Conservation (phyloP, 2,888 invertebrate species). For the Cephus pygmeus region DNA sequence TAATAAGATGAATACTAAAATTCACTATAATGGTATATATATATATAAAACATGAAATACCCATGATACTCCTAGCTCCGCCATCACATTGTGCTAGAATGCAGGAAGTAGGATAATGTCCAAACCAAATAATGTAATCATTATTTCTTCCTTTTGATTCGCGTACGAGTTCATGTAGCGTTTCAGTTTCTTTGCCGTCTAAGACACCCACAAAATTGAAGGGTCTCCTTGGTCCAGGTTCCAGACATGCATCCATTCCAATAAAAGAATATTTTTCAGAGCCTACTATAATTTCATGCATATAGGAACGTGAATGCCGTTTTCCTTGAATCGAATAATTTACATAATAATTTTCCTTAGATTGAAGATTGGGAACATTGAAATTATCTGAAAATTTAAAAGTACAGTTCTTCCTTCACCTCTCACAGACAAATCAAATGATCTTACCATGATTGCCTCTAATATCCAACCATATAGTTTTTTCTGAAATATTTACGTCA, state of each 20-base stretch:
- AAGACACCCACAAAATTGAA: constrained; percentile 90
- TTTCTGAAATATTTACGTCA: constrained; percentile 74
- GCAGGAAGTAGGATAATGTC: constrained; percentile 92
- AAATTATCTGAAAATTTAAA: constrained; percentile 78
- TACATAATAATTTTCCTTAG: constrained; percentile 80
- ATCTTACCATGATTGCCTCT: constrained; percentile 89
- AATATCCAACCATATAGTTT: constrained; percentile 87
- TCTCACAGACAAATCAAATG: background rate
- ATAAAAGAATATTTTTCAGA: constrained; percentile 81
- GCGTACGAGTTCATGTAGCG: constrained; percentile 70
- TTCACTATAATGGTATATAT: background rate
- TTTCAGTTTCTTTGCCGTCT: constrained; percentile 70
- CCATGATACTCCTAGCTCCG: constrained; percentile 65
- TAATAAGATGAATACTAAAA: background rate
- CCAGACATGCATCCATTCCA: constrained; percentile 87
- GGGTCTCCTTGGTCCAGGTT: constrained; percentile 87
- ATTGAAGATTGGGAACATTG: constrained; percentile 78
- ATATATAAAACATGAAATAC: constrained; percentile 33
- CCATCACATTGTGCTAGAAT: constrained; percentile 74
- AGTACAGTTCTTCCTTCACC: background rate
- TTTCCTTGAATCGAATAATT: constrained; percentile 85
- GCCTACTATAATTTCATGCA: constrained; percentile 71
- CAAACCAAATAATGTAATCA: constrained; percentile 82
- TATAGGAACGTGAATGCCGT: constrained; percentile 78
- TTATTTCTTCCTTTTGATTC: constrained; percentile 68